These are phyloP conservation scores for Sycophila texana DNA, from an alignment of 2,888 invertebrate genomes.

Conservation along the genomic window DNA sequence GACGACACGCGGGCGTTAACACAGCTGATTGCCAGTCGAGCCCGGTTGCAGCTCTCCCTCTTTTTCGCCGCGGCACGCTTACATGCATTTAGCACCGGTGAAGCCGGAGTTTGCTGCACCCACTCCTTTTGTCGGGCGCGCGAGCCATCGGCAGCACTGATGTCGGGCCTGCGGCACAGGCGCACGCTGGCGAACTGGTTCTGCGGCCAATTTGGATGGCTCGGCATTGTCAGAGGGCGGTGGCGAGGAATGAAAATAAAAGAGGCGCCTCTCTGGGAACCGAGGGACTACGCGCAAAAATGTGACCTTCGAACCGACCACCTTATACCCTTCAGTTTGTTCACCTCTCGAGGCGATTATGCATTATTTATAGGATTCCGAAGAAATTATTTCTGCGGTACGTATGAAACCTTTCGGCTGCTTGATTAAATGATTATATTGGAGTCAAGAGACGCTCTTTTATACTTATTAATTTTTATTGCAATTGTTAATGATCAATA, in stretches of 20 bases:
- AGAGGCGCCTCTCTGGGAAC: constrained; percentile 42
- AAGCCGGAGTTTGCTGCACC: neutral
- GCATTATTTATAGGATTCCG: constrained; percentile 1
- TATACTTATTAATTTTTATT: no score
- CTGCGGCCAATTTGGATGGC: constrained; percentile 67
- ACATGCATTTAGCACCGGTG: neutral
- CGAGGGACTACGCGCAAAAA: constrained; percentile 32
- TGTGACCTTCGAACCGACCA: constrained; percentile 48
- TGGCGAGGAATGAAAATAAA: constrained; percentile 51
- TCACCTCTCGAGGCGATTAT: constrained; percentile 31
- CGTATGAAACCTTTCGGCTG: no score
- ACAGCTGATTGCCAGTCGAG: neutral
- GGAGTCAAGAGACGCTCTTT: no score
- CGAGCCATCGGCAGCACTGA: neutral
- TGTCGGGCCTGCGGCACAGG: neutral
- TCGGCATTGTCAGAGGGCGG: constrained; percentile 30
- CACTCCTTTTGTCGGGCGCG: neutral
- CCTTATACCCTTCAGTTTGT: constrained; percentile 28
- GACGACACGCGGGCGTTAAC: neutral
- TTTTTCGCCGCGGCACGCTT: neutral
- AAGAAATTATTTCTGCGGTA: neutral
- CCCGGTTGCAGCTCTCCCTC: neutral
- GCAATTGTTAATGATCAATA: no score
- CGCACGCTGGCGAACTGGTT: constrained; percentile 65
- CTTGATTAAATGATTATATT: no score